phyloP scores from a whole-genome alignment of 92 coral and sea anemone species.

The Bergia puertoricense region DNA sequence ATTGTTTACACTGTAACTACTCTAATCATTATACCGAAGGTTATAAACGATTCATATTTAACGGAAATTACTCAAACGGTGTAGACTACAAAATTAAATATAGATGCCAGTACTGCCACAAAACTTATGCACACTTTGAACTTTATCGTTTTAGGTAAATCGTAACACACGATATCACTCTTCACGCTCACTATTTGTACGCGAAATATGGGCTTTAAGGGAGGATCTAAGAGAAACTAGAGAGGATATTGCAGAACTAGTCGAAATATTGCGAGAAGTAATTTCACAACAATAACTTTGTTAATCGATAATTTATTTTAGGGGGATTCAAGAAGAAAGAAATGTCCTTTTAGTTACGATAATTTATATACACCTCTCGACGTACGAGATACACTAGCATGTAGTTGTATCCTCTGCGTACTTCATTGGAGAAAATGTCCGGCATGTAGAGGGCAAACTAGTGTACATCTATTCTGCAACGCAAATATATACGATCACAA shows the following conservation, averaged over 20 bases:
- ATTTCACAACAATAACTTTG: not conserved
- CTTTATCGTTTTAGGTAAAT: no score
- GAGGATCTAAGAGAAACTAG: not conserved
- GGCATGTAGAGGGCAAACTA: not conserved
- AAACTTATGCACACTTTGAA: not conserved
- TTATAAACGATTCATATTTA: not conserved
- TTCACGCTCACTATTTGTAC: not conserved
- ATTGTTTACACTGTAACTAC: conserved; percentile 1
- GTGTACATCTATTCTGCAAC: conserved; percentile 2
- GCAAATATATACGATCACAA: conserved; percentile 3
- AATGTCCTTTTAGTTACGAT: conserved; percentile 15
- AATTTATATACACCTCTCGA: conserved; percentile 7
- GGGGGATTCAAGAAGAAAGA: conserved; percentile 13
- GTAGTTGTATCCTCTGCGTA: not conserved
- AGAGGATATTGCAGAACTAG: not conserved
- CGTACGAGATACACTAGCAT: conserved; percentile 2
- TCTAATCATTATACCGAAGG: not conserved
- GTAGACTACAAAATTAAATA: not conserved
- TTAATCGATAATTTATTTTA: not conserved
- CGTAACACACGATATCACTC: not conserved
- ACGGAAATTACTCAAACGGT: not conserved
- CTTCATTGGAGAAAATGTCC: not conserved
- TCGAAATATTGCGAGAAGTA: not conserved
- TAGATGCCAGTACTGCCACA: not conserved
- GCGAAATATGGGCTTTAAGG: not conserved